These are phyloP conservation scores for Neolamprologus caudopunctatus DNA, from an alignment of 2,113 vertebrate species.

Conservation along the genomic window DNA sequence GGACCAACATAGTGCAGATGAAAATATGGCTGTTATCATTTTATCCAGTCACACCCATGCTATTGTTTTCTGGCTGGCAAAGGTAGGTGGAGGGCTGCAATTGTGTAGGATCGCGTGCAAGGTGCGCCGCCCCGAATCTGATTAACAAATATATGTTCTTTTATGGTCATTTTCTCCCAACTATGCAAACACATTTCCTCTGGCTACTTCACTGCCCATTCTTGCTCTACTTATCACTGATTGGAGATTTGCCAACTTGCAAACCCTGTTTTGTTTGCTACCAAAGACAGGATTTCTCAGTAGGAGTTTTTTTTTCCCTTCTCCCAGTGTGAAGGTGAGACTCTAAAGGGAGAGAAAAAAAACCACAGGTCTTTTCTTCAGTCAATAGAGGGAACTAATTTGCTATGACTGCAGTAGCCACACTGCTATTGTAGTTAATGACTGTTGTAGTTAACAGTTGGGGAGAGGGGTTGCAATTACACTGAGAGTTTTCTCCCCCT, in stretches of 20 bases:
- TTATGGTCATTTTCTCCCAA: slow-evolving; percentile 71
- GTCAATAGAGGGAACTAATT: slow-evolving; percentile 68
- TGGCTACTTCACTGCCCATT: slow-evolving; percentile 24
- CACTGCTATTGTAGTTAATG: slow-evolving; percentile 78
- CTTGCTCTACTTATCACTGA: slow-evolving; percentile 39
- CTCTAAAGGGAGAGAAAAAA: neutral
- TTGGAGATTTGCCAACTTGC: slow-evolving; percentile 44
- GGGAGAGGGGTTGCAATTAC: slow-evolving; percentile 73
- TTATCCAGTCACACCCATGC: slow-evolving; percentile 42
- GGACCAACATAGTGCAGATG: neutral
- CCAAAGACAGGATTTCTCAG: slow-evolving; percentile 23
- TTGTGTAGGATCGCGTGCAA: slow-evolving; percentile 56
- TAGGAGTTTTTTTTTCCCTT: neutral
- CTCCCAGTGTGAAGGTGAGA: neutral
- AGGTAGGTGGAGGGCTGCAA: slow-evolving; percentile 1
- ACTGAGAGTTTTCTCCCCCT: slow-evolving; percentile 59
- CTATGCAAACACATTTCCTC: slow-evolving; percentile 71
- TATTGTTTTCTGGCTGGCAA: slow-evolving; percentile 32
- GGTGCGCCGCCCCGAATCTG: slow-evolving; percentile 64
- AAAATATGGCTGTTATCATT: slow-evolving; percentile 43
- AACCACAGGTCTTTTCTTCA: slow-evolving; percentile 46
- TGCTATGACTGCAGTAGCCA: slow-evolving; percentile 74
- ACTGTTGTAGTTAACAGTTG: slow-evolving; percentile 78
- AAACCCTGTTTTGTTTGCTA: slow-evolving; percentile 58
- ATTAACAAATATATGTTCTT: slow-evolving; percentile 73